A percentile compares a stretch with the other conserved stretches of the same genome.
These are phyloP conservation scores for Pocillopora meandrina DNA, from an alignment of 92 coral and sea anemone species.

Conservation along the genomic window DNA sequence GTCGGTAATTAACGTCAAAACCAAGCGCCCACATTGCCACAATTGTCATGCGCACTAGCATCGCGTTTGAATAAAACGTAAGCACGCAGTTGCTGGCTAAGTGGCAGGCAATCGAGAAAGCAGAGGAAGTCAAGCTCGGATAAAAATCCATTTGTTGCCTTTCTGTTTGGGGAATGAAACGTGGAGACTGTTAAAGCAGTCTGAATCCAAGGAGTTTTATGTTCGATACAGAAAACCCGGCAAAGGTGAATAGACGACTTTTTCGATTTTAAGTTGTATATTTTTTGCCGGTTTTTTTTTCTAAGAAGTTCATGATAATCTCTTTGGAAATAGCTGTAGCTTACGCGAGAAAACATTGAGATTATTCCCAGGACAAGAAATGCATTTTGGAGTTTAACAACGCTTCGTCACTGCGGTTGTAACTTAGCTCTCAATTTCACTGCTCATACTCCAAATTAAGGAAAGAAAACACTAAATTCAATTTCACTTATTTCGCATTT, in stretches of 20 bases:
- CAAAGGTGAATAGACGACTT: not conserved
- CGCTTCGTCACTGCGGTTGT: not conserved
- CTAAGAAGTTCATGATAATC: not conserved
- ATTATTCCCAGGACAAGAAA: too few relatives aligned
- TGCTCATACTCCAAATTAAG: too few relatives aligned
- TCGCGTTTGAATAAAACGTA: not conserved
- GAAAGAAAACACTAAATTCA: too few relatives aligned
- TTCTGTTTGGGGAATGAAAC: not conserved
- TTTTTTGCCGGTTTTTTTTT: not conserved
- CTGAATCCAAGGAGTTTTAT: not conserved
- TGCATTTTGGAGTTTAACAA: not conserved
- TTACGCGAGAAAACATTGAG: too few relatives aligned
- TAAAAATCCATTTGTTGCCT: not conserved
- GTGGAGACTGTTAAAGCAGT: not conserved
- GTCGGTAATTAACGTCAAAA: not conserved
- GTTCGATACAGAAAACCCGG: not conserved
- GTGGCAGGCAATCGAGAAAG: not conserved
- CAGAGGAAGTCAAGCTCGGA: not conserved
- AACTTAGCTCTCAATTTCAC: not conserved
- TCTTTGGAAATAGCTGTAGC: not conserved
- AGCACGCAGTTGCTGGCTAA: not conserved
- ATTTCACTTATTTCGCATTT: too few relatives aligned
- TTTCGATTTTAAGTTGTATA: not conserved
- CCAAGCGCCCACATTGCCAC: not conserved
- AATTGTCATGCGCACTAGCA: not conserved